Evolutionary conservation across 2,797 vertebrate species (phyloP), one percentile per base, ranked within the genome.

Genomic region (Phylloscopus collybita): DNA sequence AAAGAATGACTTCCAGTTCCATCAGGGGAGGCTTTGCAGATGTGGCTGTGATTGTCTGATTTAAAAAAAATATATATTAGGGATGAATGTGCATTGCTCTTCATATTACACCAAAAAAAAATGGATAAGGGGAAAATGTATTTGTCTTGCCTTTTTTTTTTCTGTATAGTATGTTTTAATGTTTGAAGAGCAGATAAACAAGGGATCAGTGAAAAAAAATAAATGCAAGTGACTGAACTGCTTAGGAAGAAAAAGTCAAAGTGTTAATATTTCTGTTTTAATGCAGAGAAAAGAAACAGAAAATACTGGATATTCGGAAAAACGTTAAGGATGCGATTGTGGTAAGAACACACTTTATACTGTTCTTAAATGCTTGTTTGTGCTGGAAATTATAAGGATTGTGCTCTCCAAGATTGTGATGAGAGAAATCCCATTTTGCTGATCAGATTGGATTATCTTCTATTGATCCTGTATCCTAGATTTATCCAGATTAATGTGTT

Each of bases 261-360:
- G 91, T 86, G 80, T 93, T 95, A 70, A 65, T 90, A 34, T 73
- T 97, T 89, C 94, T 97, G 95, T 97, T 93, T 96, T 93, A 93
- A 98, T 80, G 79, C 97, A 99, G 99, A 98, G 99, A 99, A 98
- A 99, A 99, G 98, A 98, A 99, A 97, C 98, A 99, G 98, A 99
- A 99, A 98, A 98, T 98, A 93, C 98, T 99, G 97, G 99, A 99
- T 98, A 99, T 99, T 97, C 98, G 99, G 97, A 99, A 99, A 98
- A 99, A 99, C 88, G 99, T 99, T 96, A 99, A 99, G 98, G 99
- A 99, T 80, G 99, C 99, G 56, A 99, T 99, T 38, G 99, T 99
- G 98, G 99, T 99, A 97, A 98, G 99, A 97, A 85, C 38, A 88
- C 38, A 65, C 82, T 96, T 96, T 94, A 82, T 84, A 30, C 83